Evolutionary conservation across 2,113 vertebrate species (phyloP).

Genomic region (Rhinichthys klamathensis): DNA sequence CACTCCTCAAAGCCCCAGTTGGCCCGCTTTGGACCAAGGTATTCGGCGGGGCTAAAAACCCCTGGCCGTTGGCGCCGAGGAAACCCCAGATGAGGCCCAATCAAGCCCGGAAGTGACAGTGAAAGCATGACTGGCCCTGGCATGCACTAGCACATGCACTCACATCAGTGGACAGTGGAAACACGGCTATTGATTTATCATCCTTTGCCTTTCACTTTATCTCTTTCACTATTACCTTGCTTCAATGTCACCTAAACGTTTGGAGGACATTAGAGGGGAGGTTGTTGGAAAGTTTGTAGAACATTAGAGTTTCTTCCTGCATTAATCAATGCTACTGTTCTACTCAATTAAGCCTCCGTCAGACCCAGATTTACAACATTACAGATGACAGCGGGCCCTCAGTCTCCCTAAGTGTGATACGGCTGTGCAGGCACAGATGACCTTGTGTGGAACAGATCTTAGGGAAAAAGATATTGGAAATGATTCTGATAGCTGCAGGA

Average conservation of each 20-base stretch:
- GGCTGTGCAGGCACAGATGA: not conserved
- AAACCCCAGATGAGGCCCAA: no score
- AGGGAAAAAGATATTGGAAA: not conserved
- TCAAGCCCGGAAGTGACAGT: no score
- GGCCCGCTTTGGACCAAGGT: no score
- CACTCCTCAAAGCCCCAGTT: no score
- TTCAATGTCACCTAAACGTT: constrained; percentile 19
- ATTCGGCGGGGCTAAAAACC: no score
- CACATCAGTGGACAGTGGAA: no score
- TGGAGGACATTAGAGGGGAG: constrained; percentile 7
- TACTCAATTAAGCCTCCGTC: not conserved
- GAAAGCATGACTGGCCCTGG: no score
- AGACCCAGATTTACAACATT: constrained; percentile 20
- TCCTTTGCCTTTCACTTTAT: constrained; percentile 1
- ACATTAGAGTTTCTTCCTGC: constrained; percentile 23
- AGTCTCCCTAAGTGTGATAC: not conserved
- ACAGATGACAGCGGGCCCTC: not conserved
- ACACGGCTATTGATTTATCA: constrained; percentile 20
- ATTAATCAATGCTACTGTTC: constrained; percentile 34
- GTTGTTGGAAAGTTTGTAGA: constrained; percentile 1
- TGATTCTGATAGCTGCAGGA: not conserved
- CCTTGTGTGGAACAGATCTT: constrained; percentile 15
- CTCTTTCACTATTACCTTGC: constrained; percentile 2
- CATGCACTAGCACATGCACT: no score
- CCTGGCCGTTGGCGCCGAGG: no score